phyloP scores from a whole-genome alignment of 2,888 invertebrate species.

The Perizoma affinitatum region DNA sequence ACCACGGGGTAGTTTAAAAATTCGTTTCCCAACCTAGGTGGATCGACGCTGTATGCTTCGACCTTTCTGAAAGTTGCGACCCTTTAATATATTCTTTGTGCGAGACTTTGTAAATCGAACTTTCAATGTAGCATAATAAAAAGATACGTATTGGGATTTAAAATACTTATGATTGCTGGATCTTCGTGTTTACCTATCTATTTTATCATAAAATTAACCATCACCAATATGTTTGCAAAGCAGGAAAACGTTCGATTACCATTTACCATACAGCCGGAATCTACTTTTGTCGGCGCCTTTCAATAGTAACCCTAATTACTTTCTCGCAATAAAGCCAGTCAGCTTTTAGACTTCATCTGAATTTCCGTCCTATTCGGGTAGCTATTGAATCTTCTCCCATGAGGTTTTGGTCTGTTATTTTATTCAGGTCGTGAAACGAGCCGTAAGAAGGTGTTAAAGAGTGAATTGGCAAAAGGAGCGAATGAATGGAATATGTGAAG shows the following conservation, averaged over 20 bases:
- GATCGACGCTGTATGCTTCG: slow-evolving; percentile 35
- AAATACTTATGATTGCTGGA: background rate
- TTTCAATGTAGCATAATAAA: slow-evolving; percentile 11
- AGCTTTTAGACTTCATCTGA: slow-evolving; percentile 49
- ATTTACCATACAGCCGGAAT: slow-evolving; percentile 7
- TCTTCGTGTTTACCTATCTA: background rate
- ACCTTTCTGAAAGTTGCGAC: slow-evolving; percentile 31
- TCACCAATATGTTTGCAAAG: too few species aligned
- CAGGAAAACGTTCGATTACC: slow-evolving; percentile 4
- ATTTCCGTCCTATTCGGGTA: slow-evolving; percentile 50
- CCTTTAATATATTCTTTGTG: slow-evolving; percentile 31
- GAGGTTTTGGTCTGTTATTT: slow-evolving; percentile 67
- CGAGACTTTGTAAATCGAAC: slow-evolving; percentile 23
- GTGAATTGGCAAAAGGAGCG: slow-evolving; percentile 75
- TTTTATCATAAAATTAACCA: too few species aligned
- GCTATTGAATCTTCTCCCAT: slow-evolving; percentile 61
- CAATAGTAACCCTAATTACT: slow-evolving; percentile 35
- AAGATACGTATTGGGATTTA: background rate
- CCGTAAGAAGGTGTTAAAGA: slow-evolving; percentile 80
- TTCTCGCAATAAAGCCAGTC: slow-evolving; percentile 31
- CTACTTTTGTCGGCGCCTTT: slow-evolving; percentile 8
- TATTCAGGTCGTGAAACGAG: slow-evolving; percentile 75
- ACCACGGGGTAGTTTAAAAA: slow-evolving; percentile 64
- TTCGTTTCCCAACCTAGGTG: slow-evolving; percentile 51
- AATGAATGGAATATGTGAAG: slow-evolving; percentile 75